Conservation (phyloP, 2,113 vertebrate genomes). For the Vireo altiloquus region DNA sequence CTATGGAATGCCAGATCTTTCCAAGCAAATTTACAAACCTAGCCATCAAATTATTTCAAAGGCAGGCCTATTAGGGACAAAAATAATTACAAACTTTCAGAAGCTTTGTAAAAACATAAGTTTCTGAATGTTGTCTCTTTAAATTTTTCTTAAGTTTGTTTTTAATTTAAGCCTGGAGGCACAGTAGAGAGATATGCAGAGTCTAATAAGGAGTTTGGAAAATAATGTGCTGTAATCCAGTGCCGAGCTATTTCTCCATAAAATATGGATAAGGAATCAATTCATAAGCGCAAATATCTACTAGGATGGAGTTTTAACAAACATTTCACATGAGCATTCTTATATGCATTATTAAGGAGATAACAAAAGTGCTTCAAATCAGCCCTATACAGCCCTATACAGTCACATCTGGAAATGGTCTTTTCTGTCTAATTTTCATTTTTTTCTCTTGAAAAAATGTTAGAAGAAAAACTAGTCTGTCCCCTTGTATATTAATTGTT, state of each 20-base stretch:
- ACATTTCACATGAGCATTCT: constrained; percentile 12
- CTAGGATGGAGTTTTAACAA: constrained; percentile 33
- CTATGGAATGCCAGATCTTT: constrained; percentile 44
- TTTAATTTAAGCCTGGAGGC: constrained; percentile 63
- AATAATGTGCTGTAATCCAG: constrained; percentile 16
- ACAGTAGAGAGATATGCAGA: background rate
- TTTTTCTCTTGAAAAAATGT: background rate
- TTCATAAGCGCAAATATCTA: constrained; percentile 38
- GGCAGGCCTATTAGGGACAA: constrained; percentile 47
- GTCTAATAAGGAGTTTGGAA: constrained; percentile 39
- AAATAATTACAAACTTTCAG: constrained; percentile 45
- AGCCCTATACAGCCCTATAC: background rate
- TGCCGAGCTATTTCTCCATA: background rate
- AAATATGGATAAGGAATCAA: constrained; percentile 50
- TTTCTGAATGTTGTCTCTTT: constrained; percentile 64
- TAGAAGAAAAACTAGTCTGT: constrained; percentile 22
- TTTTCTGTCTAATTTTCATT: constrained; percentile 39
- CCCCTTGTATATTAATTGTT: constrained; percentile 46
- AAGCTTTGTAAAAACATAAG: constrained; percentile 45
- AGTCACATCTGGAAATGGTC: constrained; percentile 71
- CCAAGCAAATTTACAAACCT: constrained; percentile 30
- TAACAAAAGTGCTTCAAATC: constrained; percentile 51
- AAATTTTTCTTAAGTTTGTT: constrained; percentile 57
- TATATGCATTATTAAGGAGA: constrained; percentile 57
- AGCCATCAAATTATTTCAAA: constrained; percentile 60